A percentile compares a stretch with the other conserved stretches of the same genome.
Evolutionary conservation across 2,113 vertebrate species (phyloP).

Genomic region (Holacanthus passer): DNA sequence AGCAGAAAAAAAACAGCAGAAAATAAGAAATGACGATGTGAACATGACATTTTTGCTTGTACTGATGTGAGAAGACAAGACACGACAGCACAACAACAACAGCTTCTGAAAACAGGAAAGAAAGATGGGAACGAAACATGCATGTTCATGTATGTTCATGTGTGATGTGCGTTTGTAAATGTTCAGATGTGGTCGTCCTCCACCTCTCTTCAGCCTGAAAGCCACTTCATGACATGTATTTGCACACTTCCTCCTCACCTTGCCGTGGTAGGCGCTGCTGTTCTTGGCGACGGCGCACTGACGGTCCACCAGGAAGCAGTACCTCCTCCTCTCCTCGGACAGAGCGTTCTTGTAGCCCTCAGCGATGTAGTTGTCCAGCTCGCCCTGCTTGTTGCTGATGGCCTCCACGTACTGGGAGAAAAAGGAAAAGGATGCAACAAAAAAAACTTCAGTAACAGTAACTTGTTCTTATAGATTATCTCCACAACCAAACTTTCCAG

Average conservation of each 20-base stretch:
- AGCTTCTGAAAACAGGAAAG: too few relatives aligned
- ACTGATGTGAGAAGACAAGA: too few relatives aligned
- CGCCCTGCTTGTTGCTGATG: slow-evolving; percentile 93
- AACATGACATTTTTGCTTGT: too few relatives aligned
- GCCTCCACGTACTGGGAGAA: slow-evolving; percentile 91
- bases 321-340: slow-evolving; percentile 93
- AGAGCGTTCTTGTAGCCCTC: slow-evolving; percentile 95
- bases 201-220: too few relatives aligned
- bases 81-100: background rate
- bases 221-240: too few relatives aligned
- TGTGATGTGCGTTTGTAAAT: too few relatives aligned
- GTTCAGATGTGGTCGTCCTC: too few relatives aligned
- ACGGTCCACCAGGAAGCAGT: slow-evolving; percentile 98
- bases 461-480: too few relatives aligned
- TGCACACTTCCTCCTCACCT: slow-evolving; percentile 84
- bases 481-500: too few relatives aligned
- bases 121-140: background rate
- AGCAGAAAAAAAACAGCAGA: too few relatives aligned
- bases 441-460: background rate
- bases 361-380: slow-evolving; percentile 92
- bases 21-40: too few relatives aligned
- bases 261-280: slow-evolving; percentile 90
- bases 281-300: slow-evolving; percentile 94
- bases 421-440: background rate
- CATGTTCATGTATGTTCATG: too few relatives aligned